phyloP scores from a whole-genome alignment of 2,113 vertebrate genomes.

The Protobothrops flavoviridis region DNA sequence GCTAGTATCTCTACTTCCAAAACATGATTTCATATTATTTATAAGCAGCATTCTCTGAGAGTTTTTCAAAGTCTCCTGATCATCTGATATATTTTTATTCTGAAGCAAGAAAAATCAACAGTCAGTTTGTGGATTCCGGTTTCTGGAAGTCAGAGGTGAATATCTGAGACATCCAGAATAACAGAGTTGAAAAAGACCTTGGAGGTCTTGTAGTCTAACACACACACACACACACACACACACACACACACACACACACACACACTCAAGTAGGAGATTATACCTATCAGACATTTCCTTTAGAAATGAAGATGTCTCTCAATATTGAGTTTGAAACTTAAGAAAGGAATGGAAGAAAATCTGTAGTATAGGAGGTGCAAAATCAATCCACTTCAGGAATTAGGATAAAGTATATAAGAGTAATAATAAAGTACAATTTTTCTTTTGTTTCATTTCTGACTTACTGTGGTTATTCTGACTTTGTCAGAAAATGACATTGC shows the following conservation, averaged over 20 bases:
- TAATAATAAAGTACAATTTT: neutral
- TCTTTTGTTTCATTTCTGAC: neutral
- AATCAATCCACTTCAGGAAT: neutral
- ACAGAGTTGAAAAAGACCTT: neutral
- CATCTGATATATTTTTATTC: neutral
- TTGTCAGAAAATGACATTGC: neutral
- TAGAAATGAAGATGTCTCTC: neutral
- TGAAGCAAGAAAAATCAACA: neutral
- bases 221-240: no score
- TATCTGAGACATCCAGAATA: neutral
- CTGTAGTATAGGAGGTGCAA: neutral
- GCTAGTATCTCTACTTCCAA: neutral
- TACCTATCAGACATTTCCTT: neutral
- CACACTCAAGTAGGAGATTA: neutral
- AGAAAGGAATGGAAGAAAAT: neutral
- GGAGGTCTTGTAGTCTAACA: neutral
- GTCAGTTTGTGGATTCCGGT: neutral
- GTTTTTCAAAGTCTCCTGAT: neutral
- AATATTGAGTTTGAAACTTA: neutral
- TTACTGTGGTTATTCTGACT: neutral
- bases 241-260: no score
- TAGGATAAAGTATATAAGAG: neutral
- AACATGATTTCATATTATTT: neutral
- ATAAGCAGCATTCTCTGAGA: neutral
- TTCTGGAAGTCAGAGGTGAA: neutral